phyloP scores from a whole-genome alignment of 2,888 invertebrate genomes.

The Lysandra bellargus region DNA sequence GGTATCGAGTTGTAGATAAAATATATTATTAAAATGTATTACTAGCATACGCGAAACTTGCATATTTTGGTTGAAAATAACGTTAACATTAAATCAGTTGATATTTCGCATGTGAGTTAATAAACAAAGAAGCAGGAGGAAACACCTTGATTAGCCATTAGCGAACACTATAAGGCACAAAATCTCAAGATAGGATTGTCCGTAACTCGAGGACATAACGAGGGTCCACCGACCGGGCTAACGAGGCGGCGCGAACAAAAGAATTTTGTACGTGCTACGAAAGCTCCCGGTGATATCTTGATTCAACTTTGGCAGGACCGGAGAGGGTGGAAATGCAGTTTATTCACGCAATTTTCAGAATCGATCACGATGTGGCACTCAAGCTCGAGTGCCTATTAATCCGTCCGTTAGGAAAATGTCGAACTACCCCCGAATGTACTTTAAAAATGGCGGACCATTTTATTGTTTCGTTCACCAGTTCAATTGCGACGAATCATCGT shows the following conservation, averaged over 20 bases:
- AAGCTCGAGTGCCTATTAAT: background rate
- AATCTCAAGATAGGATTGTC: background rate
- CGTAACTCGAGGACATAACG: background rate
- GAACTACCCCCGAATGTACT: constrained; percentile 4
- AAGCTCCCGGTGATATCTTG: background rate
- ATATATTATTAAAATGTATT: background rate
- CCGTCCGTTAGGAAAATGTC: background rate
- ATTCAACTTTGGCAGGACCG: background rate
- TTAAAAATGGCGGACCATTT: background rate
- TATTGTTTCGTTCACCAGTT: background rate
- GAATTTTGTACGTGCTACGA: background rate
- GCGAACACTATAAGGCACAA: background rate
- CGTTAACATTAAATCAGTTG: background rate
- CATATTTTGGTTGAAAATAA: background rate
- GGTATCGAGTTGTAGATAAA: background rate
- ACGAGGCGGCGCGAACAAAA: background rate
- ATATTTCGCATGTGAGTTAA: background rate
- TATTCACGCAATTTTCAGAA: background rate
- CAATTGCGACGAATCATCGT: background rate
- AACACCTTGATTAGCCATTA: background rate
- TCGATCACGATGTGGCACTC: background rate
- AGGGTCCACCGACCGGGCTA: background rate
- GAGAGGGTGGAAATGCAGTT: background rate
- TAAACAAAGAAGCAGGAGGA: background rate
- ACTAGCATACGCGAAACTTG: background rate